These are phyloP conservation scores for Eudemis profundana DNA, from an alignment of 2,888 invertebrate species.

Conservation along the genomic window DNA sequence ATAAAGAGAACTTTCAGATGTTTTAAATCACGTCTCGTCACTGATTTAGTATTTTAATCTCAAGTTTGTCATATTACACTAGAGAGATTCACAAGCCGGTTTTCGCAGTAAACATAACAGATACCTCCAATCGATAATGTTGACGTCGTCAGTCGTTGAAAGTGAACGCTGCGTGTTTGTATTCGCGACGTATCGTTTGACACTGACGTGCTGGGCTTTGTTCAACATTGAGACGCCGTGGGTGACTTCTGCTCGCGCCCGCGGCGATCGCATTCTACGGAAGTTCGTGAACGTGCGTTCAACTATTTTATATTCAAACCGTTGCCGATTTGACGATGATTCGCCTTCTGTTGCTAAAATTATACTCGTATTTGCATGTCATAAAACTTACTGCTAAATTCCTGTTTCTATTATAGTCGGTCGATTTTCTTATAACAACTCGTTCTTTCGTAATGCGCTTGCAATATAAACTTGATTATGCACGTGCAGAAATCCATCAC, in stretches of 20 bases:
- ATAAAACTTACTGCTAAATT: not conserved
- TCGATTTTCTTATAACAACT: not conserved
- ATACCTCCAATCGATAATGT: constrained; percentile 60
- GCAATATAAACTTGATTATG: constrained; percentile 12
- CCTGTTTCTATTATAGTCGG: not conserved
- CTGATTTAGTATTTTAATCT: not conserved
- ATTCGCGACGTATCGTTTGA: constrained; percentile 71
- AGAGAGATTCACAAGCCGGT: constrained; percentile 56
- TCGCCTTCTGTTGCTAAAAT: constrained; percentile 18
- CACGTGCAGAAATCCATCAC: constrained; percentile 41
- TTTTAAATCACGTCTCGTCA: constrained; percentile 37
- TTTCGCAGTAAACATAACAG: constrained; percentile 55
- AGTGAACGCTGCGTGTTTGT: constrained; percentile 81
- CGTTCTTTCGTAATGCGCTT: not conserved
- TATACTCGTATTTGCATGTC: not conserved
- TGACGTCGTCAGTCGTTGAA: constrained; percentile 71
- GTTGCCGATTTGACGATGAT: constrained; percentile 19
- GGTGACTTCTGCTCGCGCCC: constrained; percentile 29
- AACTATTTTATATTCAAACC: constrained; percentile 39
- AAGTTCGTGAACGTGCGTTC: constrained; percentile 32
- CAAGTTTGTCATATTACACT: constrained; percentile 50
- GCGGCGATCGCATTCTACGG: constrained; percentile 20
- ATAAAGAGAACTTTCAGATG: constrained; percentile 40
- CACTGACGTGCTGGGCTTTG: constrained; percentile 72
- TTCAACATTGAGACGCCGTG: constrained; percentile 52